phyloP scores from a whole-genome alignment of 2,113 vertebrate genomes.

The Noctilio leporinus region DNA sequence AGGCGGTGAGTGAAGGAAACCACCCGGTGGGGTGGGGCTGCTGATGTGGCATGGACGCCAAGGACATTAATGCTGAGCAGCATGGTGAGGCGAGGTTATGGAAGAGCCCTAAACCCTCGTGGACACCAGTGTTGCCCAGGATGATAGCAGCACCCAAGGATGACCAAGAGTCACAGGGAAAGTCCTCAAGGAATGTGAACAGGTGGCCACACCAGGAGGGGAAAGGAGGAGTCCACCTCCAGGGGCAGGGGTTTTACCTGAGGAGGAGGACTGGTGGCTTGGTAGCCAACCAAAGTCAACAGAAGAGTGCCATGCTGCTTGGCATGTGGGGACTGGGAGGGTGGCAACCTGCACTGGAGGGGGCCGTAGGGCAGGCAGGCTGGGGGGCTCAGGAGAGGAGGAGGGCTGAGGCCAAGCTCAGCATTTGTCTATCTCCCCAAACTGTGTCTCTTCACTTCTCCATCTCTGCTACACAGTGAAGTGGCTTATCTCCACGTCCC shows the following conservation, averaged over 20 bases:
- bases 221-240: neutral
- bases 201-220: neutral
- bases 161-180: neutral
- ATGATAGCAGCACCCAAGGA: neutral
- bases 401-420: neutral
- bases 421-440: neutral
- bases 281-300: neutral
- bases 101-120: neutral
- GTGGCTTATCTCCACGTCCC: neutral
- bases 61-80: neutral
- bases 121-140: neutral
- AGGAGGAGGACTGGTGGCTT: neutral
- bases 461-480: neutral
- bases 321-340: neutral
- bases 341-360: no score
- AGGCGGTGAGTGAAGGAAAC: neutral
- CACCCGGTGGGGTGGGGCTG: neutral
- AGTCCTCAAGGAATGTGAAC: neutral
- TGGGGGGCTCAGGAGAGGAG: neutral
- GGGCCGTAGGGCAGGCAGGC: neutral
- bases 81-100: neutral
- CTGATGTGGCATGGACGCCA: rapidly evolving
- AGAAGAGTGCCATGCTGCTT: neutral
- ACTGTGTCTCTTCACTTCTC: neutral
- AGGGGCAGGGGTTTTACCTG: neutral